phyloP scores from a whole-genome alignment of 2,888 invertebrate species.

The Pheosia gnoma region DNA sequence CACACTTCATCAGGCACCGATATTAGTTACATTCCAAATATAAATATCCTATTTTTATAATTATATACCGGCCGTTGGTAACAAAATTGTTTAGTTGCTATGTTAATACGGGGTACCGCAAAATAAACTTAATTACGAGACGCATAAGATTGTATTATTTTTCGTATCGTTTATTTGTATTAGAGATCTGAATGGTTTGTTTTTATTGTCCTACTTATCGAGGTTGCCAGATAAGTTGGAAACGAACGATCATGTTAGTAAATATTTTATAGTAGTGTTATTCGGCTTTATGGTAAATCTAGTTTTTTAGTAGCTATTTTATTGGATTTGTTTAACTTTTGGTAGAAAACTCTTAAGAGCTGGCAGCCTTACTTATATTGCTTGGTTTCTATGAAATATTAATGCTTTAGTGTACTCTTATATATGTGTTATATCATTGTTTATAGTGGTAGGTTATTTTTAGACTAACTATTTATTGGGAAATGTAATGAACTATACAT shows the following conservation, averaged over 20 bases:
- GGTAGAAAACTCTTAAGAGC: background rate
- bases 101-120: constrained; percentile 37
- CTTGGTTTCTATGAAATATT: constrained; percentile 34
- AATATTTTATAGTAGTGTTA: background rate
- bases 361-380: constrained; percentile 12
- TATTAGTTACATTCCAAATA: constrained; percentile 54
- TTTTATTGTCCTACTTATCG: background rate
- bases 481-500: constrained; percentile 37
- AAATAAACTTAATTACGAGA: constrained; percentile 9
- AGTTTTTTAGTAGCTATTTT: constrained; percentile 10
- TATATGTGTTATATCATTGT: constrained; percentile 42
- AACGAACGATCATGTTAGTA: background rate
- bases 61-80: constrained; percentile 17
- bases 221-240: constrained; percentile 4
- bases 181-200: constrained; percentile 59
- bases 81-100: constrained; percentile 33
- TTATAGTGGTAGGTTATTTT: constrained; percentile 43
- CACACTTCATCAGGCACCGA: constrained; percentile 32
- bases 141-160: constrained; percentile 9
- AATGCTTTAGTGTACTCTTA: constrained; percentile 34
- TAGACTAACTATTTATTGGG: constrained; percentile 57
- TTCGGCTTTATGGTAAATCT: constrained; percentile 4
- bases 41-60: constrained; percentile 47
- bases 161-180: constrained; percentile 16
- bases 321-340: constrained; percentile 2